phyloP scores from a whole-genome alignment of 2,888 invertebrate species.

The Melanostoma scalare region DNA sequence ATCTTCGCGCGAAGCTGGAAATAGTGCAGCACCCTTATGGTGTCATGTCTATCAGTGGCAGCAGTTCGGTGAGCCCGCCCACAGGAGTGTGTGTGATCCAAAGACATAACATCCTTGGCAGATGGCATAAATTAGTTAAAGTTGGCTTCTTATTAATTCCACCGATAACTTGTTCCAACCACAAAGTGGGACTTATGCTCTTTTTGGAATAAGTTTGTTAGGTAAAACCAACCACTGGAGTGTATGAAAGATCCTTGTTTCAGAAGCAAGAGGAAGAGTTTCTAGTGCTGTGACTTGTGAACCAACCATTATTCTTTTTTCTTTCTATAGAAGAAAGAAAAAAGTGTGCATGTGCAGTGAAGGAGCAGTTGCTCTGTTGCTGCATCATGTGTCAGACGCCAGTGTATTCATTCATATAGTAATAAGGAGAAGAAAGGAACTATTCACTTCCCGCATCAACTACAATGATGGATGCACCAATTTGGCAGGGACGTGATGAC shows the following conservation, averaged over 20 bases:
- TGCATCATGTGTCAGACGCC: constrained; percentile 64
- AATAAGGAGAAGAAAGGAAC: constrained; percentile 23
- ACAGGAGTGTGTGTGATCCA: constrained; percentile 37
- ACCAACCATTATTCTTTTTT: constrained; percentile 45
- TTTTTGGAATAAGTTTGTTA: background rate
- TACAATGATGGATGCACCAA: constrained; percentile 60
- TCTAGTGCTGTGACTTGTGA: constrained; percentile 1
- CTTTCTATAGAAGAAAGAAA: background rate
- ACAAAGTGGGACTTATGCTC: constrained; percentile 28
- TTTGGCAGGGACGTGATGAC: constrained; percentile 60
- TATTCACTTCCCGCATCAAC: constrained; percentile 21
- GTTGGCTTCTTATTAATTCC: constrained; percentile 66
- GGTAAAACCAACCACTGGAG: too few relatives aligned
- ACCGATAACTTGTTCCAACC: constrained; percentile 53
- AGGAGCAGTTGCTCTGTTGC: constrained; percentile 28
- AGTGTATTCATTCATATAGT: constrained; percentile 27
- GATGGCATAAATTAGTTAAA: constrained; percentile 70
- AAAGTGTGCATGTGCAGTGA: constrained; percentile 35
- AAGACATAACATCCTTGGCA: constrained; percentile 63
- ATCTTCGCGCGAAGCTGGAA: constrained; percentile 40
- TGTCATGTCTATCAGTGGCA: constrained; percentile 49
- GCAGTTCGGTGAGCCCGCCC: constrained; percentile 17
- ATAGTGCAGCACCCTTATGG: constrained; percentile 41
- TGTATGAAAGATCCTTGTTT: background rate
- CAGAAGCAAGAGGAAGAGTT: background rate